These are phyloP conservation scores for Amphiura filiformis DNA, from an alignment of 35 echinoderm and acorn worm species.

Conservation along the genomic window DNA sequence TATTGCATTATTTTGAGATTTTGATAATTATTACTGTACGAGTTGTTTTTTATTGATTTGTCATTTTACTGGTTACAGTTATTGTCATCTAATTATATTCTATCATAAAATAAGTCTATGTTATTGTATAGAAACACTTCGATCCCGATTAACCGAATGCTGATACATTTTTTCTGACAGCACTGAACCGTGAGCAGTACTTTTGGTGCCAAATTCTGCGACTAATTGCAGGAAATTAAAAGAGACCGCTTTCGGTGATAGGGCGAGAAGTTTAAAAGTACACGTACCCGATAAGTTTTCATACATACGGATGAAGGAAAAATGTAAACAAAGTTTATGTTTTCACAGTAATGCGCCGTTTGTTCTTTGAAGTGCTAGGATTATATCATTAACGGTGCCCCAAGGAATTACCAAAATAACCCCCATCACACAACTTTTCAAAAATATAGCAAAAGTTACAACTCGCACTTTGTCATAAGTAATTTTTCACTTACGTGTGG, in stretches of 20 bases:
- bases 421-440: no score
- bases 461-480: not conserved
- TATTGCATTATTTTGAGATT: not conserved
- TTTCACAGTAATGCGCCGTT: not conserved
- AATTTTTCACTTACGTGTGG: not conserved
- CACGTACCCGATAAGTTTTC: conserved; percentile 2
- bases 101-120: no score
- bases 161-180: not conserved
- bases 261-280: conserved; percentile 14
- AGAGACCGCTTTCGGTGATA: conserved; percentile 13
- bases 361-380: not conserved
- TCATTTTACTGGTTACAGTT: no score
- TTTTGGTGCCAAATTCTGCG: conserved; percentile 1
- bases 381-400: not conserved
- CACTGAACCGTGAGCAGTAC: not conserved
- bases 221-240: conserved; percentile 12
- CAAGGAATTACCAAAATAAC: not conserved
- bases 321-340: not conserved
- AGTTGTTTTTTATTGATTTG: not conserved
- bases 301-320: not conserved
- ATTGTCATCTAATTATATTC: no score
- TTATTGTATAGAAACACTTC: not conserved
- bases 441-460: not conserved
- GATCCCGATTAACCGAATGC: not conserved
- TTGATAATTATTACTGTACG: not conserved